phyloP scores from a whole-genome alignment of 2,888 invertebrate species.

The Leptopilina drosophilae region DNA sequence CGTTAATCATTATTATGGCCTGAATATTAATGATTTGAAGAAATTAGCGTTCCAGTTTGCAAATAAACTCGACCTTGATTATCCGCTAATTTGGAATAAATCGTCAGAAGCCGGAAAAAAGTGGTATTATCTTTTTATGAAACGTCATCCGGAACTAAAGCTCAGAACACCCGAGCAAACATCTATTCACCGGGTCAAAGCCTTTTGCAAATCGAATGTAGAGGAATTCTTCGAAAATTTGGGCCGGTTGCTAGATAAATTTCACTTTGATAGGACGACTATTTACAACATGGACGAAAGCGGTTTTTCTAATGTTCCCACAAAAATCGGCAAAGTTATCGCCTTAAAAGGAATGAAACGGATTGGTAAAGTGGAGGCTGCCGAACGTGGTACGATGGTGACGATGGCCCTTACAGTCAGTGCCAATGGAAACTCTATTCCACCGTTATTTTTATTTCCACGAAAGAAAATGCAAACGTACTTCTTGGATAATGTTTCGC shows the following conservation, averaged over 20 bases:
- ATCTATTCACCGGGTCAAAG: no score
- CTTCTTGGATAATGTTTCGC: conserved; percentile 22
- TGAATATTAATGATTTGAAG: conserved; percentile 20
- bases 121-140: no score
- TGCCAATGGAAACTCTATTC: conserved; percentile 9
- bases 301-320: conserved; percentile 20
- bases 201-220: no score
- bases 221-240: background rate
- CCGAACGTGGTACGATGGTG: conserved; percentile 34
- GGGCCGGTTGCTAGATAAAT: background rate
- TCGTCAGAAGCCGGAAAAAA: no score
- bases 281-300: conserved; percentile 47
- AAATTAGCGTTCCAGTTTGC: conserved; percentile 33
- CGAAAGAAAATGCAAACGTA: conserved; percentile 11
- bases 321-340: conserved; percentile 43
- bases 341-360: conserved; percentile 14
- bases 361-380: conserved; percentile 25
- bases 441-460: conserved; percentile 34
- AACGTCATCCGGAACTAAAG: no score
- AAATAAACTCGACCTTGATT: background rate
- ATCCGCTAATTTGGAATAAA: no score
- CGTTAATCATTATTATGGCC: conserved; percentile 34
- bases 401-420: conserved; percentile 21
- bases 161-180: no score
- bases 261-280: conserved; percentile 4